Percentiles rank a stretch among this genome's conserved stretches.
Conservation (phyloP, 2,113 vertebrate genomes). For the Thamnophis sirtalis region DNA sequence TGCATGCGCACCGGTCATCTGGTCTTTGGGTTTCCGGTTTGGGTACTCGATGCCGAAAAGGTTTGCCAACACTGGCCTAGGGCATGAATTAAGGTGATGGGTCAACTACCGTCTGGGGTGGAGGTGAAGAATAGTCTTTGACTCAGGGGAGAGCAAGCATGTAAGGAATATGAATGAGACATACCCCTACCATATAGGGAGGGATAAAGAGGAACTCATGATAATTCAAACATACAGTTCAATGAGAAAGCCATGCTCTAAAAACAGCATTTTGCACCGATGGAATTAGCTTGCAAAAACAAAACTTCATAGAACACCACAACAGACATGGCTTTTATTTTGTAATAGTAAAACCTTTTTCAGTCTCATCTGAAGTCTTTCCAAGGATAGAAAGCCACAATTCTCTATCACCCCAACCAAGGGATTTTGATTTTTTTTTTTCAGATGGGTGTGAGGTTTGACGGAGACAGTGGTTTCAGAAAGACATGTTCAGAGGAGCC, state of each 20-base stretch:
- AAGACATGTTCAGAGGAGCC: neutral
- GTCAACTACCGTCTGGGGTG: neutral
- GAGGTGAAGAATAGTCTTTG: neutral
- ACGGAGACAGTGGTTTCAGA: constrained; percentile 6
- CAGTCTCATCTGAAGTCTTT: neutral
- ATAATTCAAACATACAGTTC: neutral
- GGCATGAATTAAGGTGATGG: neutral
- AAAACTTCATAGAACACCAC: neutral
- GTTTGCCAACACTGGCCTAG: neutral
- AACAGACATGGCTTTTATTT: constrained; percentile 16
- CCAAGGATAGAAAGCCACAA: neutral
- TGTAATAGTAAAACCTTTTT: neutral
- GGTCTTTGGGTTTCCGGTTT: no score
- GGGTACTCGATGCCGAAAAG: no score
- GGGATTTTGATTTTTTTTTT: constrained; percentile 16
- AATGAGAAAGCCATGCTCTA: neutral
- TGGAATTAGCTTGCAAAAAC: neutral
- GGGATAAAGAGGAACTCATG: neutral
- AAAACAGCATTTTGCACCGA: constrained; percentile 20
- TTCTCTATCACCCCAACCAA: neutral
- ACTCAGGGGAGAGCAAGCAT: neutral
- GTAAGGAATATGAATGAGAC: neutral
- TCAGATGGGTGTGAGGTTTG: neutral
- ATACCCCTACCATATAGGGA: neutral
- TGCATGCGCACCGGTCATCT: no score